Conservation (phyloP, 2,113 vertebrate species). For the Phalacrocorax aristotelis region DNA sequence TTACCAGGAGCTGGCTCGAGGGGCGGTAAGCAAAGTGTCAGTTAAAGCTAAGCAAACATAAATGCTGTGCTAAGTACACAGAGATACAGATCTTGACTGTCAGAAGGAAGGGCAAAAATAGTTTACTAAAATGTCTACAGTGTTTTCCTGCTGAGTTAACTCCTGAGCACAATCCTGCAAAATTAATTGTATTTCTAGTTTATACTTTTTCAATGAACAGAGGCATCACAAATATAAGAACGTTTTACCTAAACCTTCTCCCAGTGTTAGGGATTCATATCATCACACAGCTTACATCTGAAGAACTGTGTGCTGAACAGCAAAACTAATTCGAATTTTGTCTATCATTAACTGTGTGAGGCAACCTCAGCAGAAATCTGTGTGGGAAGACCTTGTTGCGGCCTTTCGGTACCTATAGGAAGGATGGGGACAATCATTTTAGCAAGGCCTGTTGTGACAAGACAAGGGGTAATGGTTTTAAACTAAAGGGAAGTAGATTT, state of each 20-base stretch:
- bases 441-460: no score
- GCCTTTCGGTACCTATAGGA: no score
- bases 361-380: neutral
- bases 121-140: neutral
- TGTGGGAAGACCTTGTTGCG: no score
- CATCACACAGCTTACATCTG: neutral
- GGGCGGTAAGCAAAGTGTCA: neutral
- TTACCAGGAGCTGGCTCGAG: neutral
- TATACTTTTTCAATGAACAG: neutral
- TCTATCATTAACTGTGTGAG: neutral
- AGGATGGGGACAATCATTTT: no score
- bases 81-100: neutral
- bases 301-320: neutral
- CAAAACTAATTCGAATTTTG: neutral
- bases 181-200: neutral
- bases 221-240: neutral
- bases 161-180: neutral
- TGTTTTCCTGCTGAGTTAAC: neutral
- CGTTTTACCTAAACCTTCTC: neutral
- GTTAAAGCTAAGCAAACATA: neutral
- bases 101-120: neutral
- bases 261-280: accelerated
- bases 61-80: neutral
- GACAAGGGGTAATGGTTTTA: no score
- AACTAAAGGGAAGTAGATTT: no score